Percentiles rank a stretch among this genome's conserved stretches.
Evolutionary conservation across 2,797 vertebrate genomes (phyloP).

Genomic region (Uromys caudimaculatus): DNA sequence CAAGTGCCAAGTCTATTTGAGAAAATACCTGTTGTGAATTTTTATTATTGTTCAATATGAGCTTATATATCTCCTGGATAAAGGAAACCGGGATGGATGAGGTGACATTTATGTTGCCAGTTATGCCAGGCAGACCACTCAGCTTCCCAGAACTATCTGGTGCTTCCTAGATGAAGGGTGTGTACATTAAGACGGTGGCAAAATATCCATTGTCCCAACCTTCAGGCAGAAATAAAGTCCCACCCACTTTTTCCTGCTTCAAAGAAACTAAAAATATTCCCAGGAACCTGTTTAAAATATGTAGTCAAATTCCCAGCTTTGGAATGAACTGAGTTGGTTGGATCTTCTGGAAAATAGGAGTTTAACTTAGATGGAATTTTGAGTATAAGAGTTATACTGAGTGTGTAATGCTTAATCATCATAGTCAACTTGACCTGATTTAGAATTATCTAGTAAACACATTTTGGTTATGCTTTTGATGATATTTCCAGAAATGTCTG

Average conservation of each 20-base stretch:
- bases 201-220: background rate
- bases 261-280: background rate
- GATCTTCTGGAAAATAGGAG: background rate
- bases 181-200: background rate
- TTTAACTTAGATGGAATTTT: background rate
- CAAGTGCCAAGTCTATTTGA: slow-evolving; percentile 45
- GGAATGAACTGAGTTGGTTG: background rate
- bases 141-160: background rate
- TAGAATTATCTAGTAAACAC: background rate
- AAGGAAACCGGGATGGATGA: background rate
- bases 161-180: background rate
- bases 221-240: background rate
- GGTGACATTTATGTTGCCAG: background rate
- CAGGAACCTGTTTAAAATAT: background rate
- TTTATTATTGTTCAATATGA: slow-evolving; percentile 49
- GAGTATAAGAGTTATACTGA: background rate
- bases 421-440: background rate
- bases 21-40: slow-evolving; percentile 31
- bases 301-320: background rate
- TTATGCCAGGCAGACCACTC: background rate
- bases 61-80: background rate
- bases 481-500: background rate
- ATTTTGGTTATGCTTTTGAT: background rate
- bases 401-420: background rate
- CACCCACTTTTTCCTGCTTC: background rate